phyloP scores from a whole-genome alignment of 1,140 invertebrate genomes.

The Zaprionus kolodkinae region DNA sequence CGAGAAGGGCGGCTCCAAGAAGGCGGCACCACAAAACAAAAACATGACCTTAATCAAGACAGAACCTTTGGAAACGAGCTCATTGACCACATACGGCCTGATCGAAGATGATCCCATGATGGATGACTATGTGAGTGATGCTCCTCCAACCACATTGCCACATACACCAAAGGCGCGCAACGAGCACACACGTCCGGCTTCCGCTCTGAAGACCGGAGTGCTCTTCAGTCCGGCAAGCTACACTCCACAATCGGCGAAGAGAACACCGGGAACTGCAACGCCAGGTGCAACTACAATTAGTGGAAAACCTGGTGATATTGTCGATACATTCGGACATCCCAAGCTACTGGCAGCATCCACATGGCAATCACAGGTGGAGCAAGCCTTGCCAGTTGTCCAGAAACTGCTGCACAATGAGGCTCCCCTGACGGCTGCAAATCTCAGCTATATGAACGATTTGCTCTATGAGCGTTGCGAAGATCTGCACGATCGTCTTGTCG shows the following conservation, averaged over 20 bases:
- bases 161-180: conserved; percentile 59
- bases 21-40: conserved; percentile 27
- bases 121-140: conserved; percentile 59
- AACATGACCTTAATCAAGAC: conserved; percentile 1
- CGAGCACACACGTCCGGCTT: conserved; percentile 6
- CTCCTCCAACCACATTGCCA: conserved; percentile 29
- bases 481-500: conserved; percentile 53
- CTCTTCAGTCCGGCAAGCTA: conserved; percentile 68
- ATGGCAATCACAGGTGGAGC: conserved; percentile 59
- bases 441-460: conserved; percentile 68
- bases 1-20: conserved; percentile 58
- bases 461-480: conserved; percentile 60
- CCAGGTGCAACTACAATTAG: not conserved
- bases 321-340: conserved; percentile 69
- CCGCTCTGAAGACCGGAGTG: conserved; percentile 43
- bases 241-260: conserved; percentile 56
- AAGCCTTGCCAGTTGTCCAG: conserved; percentile 52
- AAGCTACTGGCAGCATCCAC: conserved; percentile 47
- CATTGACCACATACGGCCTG: conserved; percentile 56
- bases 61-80: conserved; percentile 29
- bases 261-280: not conserved
- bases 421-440: conserved; percentile 47
- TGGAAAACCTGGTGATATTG: conserved; percentile 59
- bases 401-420: conserved; percentile 53
- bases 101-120: conserved; percentile 65